Evolutionary conservation across 2,888 invertebrate species (phyloP), one percentile per base, ranked within the genome.

Genomic region (Zele albiditarsus): DNA sequence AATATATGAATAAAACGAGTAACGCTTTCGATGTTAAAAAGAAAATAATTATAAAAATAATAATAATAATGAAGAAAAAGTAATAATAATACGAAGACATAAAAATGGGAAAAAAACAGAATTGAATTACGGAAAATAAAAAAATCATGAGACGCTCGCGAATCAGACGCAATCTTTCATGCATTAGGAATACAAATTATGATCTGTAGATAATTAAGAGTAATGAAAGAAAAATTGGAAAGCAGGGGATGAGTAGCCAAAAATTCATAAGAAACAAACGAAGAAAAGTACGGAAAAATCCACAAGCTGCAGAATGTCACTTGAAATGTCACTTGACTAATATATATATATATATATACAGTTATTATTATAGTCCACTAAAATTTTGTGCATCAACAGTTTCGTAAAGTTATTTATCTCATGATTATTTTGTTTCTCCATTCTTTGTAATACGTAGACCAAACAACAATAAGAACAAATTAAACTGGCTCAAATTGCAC

Each of bases 11-110:
- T 67, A 60, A 71, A 74, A 71, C 27, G 63, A 63, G 75, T 78
- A 79, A 79, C 77, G 84, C 84, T 84, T 84, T 84, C 75, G 79
- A 74, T 84, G 84, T 84, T 80, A 74, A 80, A 74, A 80, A 77
- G 68, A 74, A 79, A 77, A 65, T 69, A 74, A 78, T 72, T 78
- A 76, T 78, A 77, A 78, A 60, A 77, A 79, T 72, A 78, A 77
- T 76, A 53, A 57, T 65, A 12, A 68, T 38, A 14, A 33, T 38
- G 27, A 57, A 73, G n/a, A 25, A 76, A 14, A 31, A 60, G 38
- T 25, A 16, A 49, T 33, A 27, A 46, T 20, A 31, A 12, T 60
- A 25, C 4, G 33, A 46, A 78, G 77, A 70, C 73, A 79, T 78
- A 67, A 71, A 75, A 16, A n/a, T 5, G 3, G 3, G 16, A 16